A percentile compares a stretch with the other conserved stretches of the same genome.
These are phyloP conservation scores for Daubentonia madagascariensis DNA, from an alignment of 2,113 vertebrate species.

Conservation along the genomic window DNA sequence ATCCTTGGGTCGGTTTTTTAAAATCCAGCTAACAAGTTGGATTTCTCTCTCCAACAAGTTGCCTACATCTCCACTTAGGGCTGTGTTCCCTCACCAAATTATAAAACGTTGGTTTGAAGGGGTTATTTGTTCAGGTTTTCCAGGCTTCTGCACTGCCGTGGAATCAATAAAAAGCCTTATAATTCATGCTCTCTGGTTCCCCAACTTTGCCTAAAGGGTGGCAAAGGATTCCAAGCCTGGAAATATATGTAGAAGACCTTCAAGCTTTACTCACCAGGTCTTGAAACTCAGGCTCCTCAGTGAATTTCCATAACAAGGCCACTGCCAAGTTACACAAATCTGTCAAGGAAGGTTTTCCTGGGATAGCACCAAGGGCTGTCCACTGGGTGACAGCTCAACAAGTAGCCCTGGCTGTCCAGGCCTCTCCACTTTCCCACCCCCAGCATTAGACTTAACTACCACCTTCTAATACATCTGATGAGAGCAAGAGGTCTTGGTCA, in stretches of 20 bases:
- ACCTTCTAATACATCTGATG: conserved; percentile 2
- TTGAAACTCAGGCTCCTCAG: not conserved
- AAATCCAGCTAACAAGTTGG: not conserved
- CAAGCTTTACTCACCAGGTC: not conserved
- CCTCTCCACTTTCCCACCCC: not conserved
- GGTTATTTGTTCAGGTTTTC: not conserved
- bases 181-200: not conserved
- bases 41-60: not conserved
- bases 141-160: not conserved
- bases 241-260: not conserved
- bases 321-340: conserved; percentile 36
- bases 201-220: not conserved
- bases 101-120: not conserved
- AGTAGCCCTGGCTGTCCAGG: not conserved
- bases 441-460: not conserved
- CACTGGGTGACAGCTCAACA: not conserved
- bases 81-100: not conserved
- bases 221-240: not conserved
- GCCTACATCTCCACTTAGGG: not conserved
- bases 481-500: not conserved
- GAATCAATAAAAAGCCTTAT: not conserved
- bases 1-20: not conserved
- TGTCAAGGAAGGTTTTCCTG: not conserved
- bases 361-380: not conserved
- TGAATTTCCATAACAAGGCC: conserved; percentile 53